Evolutionary conservation across 1,140 invertebrate species (phyloP).

Genomic region (Planococcus citri): DNA sequence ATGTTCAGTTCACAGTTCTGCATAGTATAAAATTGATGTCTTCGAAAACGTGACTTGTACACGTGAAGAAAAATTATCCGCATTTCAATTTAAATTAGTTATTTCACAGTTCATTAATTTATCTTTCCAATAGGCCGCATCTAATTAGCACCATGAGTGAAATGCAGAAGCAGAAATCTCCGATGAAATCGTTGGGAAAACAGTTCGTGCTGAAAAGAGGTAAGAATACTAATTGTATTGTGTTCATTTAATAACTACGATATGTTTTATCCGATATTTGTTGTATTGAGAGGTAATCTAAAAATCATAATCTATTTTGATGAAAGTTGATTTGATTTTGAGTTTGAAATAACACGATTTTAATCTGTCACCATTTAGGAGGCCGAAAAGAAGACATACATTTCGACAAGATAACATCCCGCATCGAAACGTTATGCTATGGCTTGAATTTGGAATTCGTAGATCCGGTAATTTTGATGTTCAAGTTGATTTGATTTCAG

Average conservation of each 20-base stretch:
- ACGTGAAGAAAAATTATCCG: no score
- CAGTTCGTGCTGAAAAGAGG: slow-evolving; percentile 21
- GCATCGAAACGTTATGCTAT: slow-evolving; percentile 92
- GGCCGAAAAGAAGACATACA: slow-evolving; percentile 85
- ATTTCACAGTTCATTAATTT: no score
- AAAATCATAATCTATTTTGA: no score
- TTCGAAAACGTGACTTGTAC: no score
- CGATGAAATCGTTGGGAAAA: not conserved
- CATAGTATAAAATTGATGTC: no score
- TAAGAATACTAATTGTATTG: slow-evolving; percentile 1
- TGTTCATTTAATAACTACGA: no score
- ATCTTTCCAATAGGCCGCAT: no score
- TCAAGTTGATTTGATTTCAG: not conserved
- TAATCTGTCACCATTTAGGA: slow-evolving; percentile 40
- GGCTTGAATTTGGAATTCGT: slow-evolving; percentile 91
- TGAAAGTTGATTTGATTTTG: no score
- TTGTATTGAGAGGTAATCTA: no score
- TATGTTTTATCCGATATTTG: no score
- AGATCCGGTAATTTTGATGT: slow-evolving; percentile 64
- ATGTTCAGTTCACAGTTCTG: no score
- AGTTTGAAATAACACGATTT: not conserved
- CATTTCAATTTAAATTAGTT: no score
- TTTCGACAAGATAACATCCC: slow-evolving; percentile 95
- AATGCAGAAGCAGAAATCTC: not conserved
- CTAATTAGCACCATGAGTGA: not conserved